Conservation (phyloP, 2,888 invertebrate genomes). For the Drosophila phalerata region DNA sequence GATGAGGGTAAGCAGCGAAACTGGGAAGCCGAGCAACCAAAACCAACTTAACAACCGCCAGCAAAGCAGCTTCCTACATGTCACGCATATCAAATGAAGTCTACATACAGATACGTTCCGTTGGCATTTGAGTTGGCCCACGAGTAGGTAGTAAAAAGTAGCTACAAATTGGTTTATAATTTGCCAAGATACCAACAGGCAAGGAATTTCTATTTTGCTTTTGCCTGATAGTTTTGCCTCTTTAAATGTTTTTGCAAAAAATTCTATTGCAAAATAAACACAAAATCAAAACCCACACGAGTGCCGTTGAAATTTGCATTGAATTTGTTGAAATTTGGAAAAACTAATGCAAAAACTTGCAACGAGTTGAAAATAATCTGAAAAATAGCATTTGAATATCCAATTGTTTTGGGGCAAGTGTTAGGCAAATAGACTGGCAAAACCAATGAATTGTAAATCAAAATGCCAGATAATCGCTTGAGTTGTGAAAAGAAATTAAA, state of each 20-base stretch:
- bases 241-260: slow-evolving; percentile 16
- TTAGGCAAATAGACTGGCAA: slow-evolving; percentile 56
- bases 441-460: slow-evolving; percentile 55
- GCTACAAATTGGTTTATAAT: slow-evolving; percentile 78
- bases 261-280: slow-evolving; percentile 41
- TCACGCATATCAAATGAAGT: slow-evolving; percentile 75
- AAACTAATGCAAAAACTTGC: slow-evolving; percentile 39
- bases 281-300: slow-evolving; percentile 50
- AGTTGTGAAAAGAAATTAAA: background rate
- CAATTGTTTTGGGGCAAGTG: slow-evolving; percentile 59
- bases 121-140: slow-evolving; percentile 17
- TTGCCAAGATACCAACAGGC: slow-evolving; percentile 37
- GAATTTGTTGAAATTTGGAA: slow-evolving; percentile 40
- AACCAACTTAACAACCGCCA: slow-evolving; percentile 49
- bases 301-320: slow-evolving; percentile 67
- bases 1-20: slow-evolving; percentile 20
- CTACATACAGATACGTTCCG: slow-evolving; percentile 13
- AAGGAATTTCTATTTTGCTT: slow-evolving; percentile 13
- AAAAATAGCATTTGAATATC: slow-evolving; percentile 44
- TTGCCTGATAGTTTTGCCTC: slow-evolving; percentile 21
- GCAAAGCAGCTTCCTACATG: slow-evolving; percentile 68
- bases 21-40: slow-evolving; percentile 35
- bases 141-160: slow-evolving; percentile 36
- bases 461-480: slow-evolving; percentile 29
- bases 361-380: slow-evolving; percentile 20